These are phyloP conservation scores for Archivesica marissinica DNA, from an alignment of 1,140 invertebrate genomes.

Conservation along the genomic window DNA sequence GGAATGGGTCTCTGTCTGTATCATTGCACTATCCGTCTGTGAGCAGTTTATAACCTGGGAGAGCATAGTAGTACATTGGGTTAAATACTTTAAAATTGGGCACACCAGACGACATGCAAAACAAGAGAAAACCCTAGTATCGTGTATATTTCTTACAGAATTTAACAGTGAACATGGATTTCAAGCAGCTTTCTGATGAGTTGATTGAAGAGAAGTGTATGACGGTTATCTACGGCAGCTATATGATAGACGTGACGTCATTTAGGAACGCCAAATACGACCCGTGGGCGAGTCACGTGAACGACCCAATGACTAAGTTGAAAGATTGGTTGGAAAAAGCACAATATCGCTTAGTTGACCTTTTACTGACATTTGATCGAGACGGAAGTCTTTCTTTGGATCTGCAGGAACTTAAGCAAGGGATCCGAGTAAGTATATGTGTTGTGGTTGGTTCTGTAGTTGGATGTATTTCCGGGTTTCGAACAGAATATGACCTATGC, in stretches of 20 bases:
- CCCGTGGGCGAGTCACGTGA: conserved; percentile 67
- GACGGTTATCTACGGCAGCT: conserved; percentile 71
- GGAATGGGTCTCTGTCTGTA: no score
- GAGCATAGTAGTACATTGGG: no score
- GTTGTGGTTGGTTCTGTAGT: no score
- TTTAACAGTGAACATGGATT: conserved; percentile 75
- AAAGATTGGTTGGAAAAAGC: conserved; percentile 76
- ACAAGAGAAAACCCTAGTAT: no score
- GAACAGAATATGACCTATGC: no score
- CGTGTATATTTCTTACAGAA: conserved; percentile 67
- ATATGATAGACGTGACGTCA: conserved; percentile 66
- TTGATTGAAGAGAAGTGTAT: conserved; percentile 88
- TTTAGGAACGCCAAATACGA: conserved; percentile 55
- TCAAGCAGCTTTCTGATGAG: conserved; percentile 75
- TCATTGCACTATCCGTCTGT: no score
- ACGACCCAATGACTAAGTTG: conserved; percentile 81
- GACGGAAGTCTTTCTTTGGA: conserved; percentile 77
- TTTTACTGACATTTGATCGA: conserved; percentile 79
- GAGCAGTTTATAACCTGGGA: no score
- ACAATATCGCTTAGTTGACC: conserved; percentile 79
- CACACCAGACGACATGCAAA: no score
- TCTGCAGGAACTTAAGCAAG: conserved; percentile 75
- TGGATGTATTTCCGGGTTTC: no score
- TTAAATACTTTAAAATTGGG: no score
- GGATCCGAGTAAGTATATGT: conserved; percentile 76